Evolutionary conservation across 30 jellyfish, hydroid and myxozoan genomes (phyloP).

Genomic region (Sanderia malayensis): DNA sequence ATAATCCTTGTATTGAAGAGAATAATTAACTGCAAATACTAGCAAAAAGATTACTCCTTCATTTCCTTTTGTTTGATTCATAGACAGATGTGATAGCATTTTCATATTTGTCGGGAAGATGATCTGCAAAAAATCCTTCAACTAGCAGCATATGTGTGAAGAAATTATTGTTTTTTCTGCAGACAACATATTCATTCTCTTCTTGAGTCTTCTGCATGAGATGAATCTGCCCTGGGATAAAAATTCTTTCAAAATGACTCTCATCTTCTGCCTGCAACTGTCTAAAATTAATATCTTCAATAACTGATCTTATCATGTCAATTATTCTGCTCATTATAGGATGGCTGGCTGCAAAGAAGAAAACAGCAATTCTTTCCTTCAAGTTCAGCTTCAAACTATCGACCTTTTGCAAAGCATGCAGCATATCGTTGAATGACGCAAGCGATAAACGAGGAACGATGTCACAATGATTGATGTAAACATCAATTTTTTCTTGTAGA

Average conservation of each 20-base stretch:
- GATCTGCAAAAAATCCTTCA: slow-evolving; percentile 58
- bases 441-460: slow-evolving; percentile 49
- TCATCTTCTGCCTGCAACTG: slow-evolving; percentile 21
- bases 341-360: slow-evolving; percentile 21
- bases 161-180: slow-evolving; percentile 29
- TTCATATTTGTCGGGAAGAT: slow-evolving; percentile 3
- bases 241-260: slow-evolving; percentile 22
- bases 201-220: slow-evolving; percentile 30
- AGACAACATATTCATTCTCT: slow-evolving; percentile 19
- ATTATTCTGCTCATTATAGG: slow-evolving; percentile 21
- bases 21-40: too few species aligned
- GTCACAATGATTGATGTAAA: slow-evolving; percentile 44
- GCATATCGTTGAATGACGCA: slow-evolving; percentile 48
- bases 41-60: too few species aligned
- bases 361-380: slow-evolving; percentile 41
- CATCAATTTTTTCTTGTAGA: slow-evolving; percentile 19
- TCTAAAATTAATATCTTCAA: slow-evolving; percentile 13
- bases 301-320: slow-evolving; percentile 20
- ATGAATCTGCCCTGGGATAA: slow-evolving; percentile 47
- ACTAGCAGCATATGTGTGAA: slow-evolving; percentile 40
- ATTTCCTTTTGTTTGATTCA: background rate
- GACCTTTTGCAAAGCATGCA: slow-evolving; percentile 31
- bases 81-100: background rate
- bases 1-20: too few species aligned
- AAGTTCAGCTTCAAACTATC: slow-evolving; percentile 30